Conservation (phyloP, 2,888 invertebrate genomes). For the Hartigia nigra region DNA sequence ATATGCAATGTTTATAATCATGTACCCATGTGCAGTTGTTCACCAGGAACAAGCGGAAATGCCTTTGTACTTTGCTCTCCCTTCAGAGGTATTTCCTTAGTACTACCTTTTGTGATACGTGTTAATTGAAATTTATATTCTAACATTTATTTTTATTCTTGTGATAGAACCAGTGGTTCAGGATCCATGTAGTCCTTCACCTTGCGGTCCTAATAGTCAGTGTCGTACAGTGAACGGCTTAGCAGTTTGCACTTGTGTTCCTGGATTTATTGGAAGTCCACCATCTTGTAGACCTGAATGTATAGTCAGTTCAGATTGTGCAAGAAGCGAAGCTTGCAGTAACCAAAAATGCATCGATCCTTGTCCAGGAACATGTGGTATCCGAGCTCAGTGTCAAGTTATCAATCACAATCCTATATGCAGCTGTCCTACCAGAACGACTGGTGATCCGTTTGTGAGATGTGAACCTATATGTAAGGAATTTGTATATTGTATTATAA, state of each 20-base stretch:
- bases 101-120: not conserved
- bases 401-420: constrained; percentile 85
- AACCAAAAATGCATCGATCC: constrained; percentile 85
- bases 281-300: constrained; percentile 85
- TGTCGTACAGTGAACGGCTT: constrained; percentile 78
- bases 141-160: not conserved
- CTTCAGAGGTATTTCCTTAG: constrained; percentile 47
- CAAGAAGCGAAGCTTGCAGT: constrained; percentile 79
- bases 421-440: constrained; percentile 75
- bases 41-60: constrained; percentile 61
- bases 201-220: constrained; percentile 76
- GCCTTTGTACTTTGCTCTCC: constrained; percentile 64
- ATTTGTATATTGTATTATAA: not conserved
- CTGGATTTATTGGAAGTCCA: constrained; percentile 79
- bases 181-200: constrained; percentile 74
- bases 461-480: constrained; percentile 75
- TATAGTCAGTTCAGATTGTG: constrained; percentile 81
- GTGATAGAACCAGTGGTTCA: constrained; percentile 34
- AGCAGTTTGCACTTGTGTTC: constrained; percentile 82
- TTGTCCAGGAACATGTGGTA: constrained; percentile 81
- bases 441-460: constrained; percentile 81
- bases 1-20: constrained; percentile 82
- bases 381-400: constrained; percentile 77
- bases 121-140: not conserved
- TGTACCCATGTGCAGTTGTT: constrained; percentile 80